Base-by-base conservation (phyloP, 2,113 vertebrate genomes). In the Xenopus borealis region DNA sequence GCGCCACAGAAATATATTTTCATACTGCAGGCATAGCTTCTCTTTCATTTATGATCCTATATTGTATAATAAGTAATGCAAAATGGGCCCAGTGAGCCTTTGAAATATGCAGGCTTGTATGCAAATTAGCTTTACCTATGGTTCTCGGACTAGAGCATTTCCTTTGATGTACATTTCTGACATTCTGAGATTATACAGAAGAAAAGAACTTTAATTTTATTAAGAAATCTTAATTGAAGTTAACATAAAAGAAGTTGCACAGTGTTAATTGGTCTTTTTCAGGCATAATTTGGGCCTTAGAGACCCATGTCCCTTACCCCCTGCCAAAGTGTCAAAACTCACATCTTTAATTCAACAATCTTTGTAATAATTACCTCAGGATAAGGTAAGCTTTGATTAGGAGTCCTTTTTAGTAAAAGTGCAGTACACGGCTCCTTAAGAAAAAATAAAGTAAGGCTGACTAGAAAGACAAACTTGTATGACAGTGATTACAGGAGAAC, bases 321-420 rank as follows among this genome's bases (percentile, higher is more conserved):
- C 91, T 87, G 88, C 93, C 92, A 90, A 91, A 93, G 92, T 93
- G 94, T 94, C 93, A 93, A 91, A 93, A 93, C 94, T 95, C 93
- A 93, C 95, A 96, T 97, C 94, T 96, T 95, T 96, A 95, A 96
- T 96, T 95, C 95, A 95, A 91, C 91, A 93, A 91, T 93, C 93
- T 93, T 91, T 87, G 91, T 93, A 90, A 95, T 96, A 96, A 96
- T 96, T 94, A 96, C 93, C 94, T 94, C 89, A 82, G 88, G 86
- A 91, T 81, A 87, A 92, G 93, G 94, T 93, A 86, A 78, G 86
- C 88, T 89, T 86, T 85, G 86, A 86, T 82, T 81, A 83, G 79
- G 81, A 84, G 82, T 78, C 72, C 64, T 88, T 85, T 81, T 80
- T 85, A 81, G 80, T 80, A 84, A 84, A 84, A 80, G 85, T 80